Evolutionary conservation across 2,113 vertebrate species (phyloP).

Genomic region (Phrynocephalus versicolor): DNA sequence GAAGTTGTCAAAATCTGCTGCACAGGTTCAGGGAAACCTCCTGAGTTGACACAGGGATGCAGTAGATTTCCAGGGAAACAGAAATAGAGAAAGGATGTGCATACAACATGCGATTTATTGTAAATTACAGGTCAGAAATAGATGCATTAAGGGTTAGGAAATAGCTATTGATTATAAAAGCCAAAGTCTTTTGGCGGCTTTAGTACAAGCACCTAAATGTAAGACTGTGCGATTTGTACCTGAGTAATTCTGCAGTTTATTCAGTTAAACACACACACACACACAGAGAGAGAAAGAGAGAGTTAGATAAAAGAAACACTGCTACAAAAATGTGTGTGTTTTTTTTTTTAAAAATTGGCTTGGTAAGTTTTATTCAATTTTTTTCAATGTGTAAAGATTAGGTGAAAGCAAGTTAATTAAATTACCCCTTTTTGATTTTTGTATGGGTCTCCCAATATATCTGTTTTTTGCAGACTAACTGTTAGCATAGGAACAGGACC

Average conservation of each 20-base stretch:
- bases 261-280: neutral
- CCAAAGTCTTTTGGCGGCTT: neutral
- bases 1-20: too few relatives aligned
- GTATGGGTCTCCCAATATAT: neutral
- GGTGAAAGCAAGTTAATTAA: neutral
- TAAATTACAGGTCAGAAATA: too few relatives aligned
- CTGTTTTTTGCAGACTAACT: neutral
- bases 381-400: neutral
- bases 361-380: neutral
- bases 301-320: neutral
- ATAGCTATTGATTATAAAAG: too few relatives aligned
- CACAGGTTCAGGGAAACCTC: too few relatives aligned
- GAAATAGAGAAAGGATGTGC: too few relatives aligned
- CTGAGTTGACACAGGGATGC: too few relatives aligned
- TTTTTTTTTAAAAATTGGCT: neutral
- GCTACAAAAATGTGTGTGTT: neutral
- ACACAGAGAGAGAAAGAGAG: too few relatives aligned
- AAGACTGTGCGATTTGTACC: neutral
- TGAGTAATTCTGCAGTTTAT: neutral
- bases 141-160: too few relatives aligned
- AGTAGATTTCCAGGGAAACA: too few relatives aligned
- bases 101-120: too few relatives aligned
- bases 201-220: accelerated
- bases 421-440: neutral
- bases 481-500: neutral